Conservation (phyloP, 92 coral and sea anemone species). For the Scolanthus callimorphus region DNA sequence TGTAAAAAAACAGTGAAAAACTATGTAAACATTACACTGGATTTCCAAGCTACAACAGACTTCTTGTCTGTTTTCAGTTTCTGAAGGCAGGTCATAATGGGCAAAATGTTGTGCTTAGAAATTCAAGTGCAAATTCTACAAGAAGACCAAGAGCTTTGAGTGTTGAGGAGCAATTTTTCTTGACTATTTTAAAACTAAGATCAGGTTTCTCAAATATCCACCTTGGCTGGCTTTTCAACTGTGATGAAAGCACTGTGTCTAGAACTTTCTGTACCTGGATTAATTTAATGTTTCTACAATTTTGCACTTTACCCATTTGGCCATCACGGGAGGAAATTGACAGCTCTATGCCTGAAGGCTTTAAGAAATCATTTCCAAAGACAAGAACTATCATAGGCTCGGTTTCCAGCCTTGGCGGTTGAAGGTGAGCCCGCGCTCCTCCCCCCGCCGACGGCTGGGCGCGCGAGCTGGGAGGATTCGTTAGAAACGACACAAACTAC, state of each 20-base stretch:
- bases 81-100: slow-evolving; percentile 33
- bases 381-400: slow-evolving; percentile 36
- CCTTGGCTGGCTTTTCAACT: slow-evolving; percentile 26
- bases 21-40: slow-evolving; percentile 47
- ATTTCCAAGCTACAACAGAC: slow-evolving; percentile 26
- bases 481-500: too few species aligned
- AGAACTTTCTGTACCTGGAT: slow-evolving; percentile 42
- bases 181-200: slow-evolving; percentile 26
- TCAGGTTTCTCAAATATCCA: slow-evolving; percentile 31
- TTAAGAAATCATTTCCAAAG: slow-evolving; percentile 49
- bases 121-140: slow-evolving; percentile 4
- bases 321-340: slow-evolving; percentile 47
- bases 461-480: too few species aligned
- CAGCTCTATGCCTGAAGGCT: slow-evolving; percentile 41
- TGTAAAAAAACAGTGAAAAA: slow-evolving; percentile 17
- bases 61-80: slow-evolving; percentile 12
- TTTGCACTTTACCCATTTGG: slow-evolving; percentile 46
- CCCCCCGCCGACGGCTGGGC: too few species aligned
- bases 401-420: too few species aligned
- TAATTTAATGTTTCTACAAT: slow-evolving; percentile 33
- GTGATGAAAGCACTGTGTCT: slow-evolving; percentile 36
- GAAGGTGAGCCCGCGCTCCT: too few species aligned
- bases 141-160: slow-evolving; percentile 30
- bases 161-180: slow-evolving; percentile 29
- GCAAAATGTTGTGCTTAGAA: slow-evolving; percentile 29